Evolutionary conservation across 2,888 invertebrate species (phyloP), one percentile per base, ranked within the genome.

Genomic region (Agrochola macilenta): DNA sequence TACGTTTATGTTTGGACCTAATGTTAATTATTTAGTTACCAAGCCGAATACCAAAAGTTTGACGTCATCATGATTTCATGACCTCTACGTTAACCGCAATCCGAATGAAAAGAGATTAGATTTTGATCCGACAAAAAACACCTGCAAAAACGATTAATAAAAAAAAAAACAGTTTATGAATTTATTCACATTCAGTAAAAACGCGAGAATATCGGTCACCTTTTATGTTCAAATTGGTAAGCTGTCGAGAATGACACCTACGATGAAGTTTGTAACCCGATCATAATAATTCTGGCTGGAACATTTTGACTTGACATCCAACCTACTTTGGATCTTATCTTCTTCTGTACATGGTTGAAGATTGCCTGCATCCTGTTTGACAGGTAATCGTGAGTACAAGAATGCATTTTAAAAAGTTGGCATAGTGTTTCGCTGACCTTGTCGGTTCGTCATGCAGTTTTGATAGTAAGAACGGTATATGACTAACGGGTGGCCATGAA

Each of bases 361-460:
- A 63, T 81, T 11, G 43, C 3, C 43, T 73, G 74, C 30, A 11
- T 58, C 17, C 26, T 1, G 12, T 12, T 61, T 74, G 72, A 69
- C 64, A 74, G 30, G 58, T 49, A 54, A 58, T 46, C 5, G 54
- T 64, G 66, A 52, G 35, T 60, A 52, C 26, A 77, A 43, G 69
- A 74, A 81, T 87, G 85, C 85, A 87, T 85, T 84, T 87, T 65
- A 76, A 84, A 88, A 87, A 82, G 73, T 83, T 66, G 68, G 72
- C 80, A 43, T 88, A 88, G 87, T 85, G 87, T 54, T 82, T 85
- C 14, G 73, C 64, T 76, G 76, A 85, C 89, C 87, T 88, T 89
- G 83, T 58, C 58, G 68, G 76, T 82, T 80, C 74, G 81, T 82
- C 84, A 78, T 87, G 84, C 85, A 87, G 78, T 87, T 87, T 77